Evolutionary conservation across 2,888 invertebrate species (phyloP), one percentile per base, ranked within the genome.

Genomic region (Cheiracanthium punctorium): DNA sequence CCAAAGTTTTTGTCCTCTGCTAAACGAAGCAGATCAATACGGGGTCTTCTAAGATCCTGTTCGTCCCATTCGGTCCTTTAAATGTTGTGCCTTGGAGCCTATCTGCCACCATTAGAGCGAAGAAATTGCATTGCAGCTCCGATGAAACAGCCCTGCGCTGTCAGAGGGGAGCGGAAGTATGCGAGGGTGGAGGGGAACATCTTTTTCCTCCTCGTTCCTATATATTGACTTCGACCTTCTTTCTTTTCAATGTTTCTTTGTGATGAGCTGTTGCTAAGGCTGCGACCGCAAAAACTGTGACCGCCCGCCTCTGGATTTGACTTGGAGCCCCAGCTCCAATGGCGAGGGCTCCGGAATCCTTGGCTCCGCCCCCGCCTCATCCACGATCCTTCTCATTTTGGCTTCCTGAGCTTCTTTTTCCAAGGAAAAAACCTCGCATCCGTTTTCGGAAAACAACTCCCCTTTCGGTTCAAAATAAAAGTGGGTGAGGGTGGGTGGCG

Each of bases 251-350:
- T 58, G 58, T 58, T 58, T 58, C 58, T 58, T 58, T 76, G 76
- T 48, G 67, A 48, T 8, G 81, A 75, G 75, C 41, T 82, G 82
- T 82, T 82, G 82, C 82, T 82, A 82, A 70, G 82, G 81, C 41
- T 80, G 48, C 28, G 73, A 37, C 70, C 28, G 52, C 65, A 82
- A 82, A 82, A 82, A 76, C 64, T 76, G 48, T 58, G 41, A 58
- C 58, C 43, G 76, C 72, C 76, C 76, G 69, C 75, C 69, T 75
- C 75, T 82, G 82, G 82, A 82, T 70, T 75, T 41, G 37, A 43
- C 75, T 33, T 29, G 2, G 5, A 52, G 58, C 64, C 77, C 71
- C 28, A 52, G 80, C 70, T 80, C 82, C 82, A 82, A 82, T 82
- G 24, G 58, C 69, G 30, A 28, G 70, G 75, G 58, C 20, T 43